Percentiles rank a stretch among this genome's conserved stretches.
Evolutionary conservation across 2,113 vertebrate genomes (phyloP).

Genomic region (Corythaixoides concolor): DNA sequence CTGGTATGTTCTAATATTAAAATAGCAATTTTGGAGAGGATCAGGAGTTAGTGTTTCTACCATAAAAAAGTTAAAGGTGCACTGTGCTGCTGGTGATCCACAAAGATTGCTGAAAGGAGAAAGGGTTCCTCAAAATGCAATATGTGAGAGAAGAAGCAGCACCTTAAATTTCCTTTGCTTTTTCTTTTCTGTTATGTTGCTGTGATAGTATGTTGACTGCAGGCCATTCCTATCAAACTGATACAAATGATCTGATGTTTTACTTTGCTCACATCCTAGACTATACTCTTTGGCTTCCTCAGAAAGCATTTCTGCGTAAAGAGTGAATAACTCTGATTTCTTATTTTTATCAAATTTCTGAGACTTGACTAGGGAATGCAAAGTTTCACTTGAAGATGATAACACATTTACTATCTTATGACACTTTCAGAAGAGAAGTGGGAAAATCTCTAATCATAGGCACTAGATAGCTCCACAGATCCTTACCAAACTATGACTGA

Average conservation of each 20-base stretch:
- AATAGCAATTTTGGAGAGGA: background rate
- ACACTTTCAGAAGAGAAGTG: background rate
- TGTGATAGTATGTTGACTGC: background rate
- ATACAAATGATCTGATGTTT: background rate
- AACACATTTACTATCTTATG: background rate
- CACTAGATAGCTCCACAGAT: background rate
- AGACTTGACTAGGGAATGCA: background rate
- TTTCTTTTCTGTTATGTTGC: fast-evolving
- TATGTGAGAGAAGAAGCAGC: background rate
- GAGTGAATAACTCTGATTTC: background rate
- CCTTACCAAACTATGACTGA: background rate
- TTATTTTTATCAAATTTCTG: background rate
- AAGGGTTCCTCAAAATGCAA: background rate
- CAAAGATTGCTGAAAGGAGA: background rate
- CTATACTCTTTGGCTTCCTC: background rate
- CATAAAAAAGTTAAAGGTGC: background rate
- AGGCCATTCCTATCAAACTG: background rate
- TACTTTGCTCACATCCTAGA: background rate
- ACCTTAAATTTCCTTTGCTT: background rate
- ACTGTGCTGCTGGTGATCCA: background rate
- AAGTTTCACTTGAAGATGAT: background rate
- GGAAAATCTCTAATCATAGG: background rate
- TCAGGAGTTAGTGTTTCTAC: background rate
- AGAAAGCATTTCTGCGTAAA: background rate
- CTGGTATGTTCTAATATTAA: background rate